These are phyloP conservation scores for Caenorhabditis imperialis DNA, from an alignment of 2,888 invertebrate species.

Conservation along the genomic window DNA sequence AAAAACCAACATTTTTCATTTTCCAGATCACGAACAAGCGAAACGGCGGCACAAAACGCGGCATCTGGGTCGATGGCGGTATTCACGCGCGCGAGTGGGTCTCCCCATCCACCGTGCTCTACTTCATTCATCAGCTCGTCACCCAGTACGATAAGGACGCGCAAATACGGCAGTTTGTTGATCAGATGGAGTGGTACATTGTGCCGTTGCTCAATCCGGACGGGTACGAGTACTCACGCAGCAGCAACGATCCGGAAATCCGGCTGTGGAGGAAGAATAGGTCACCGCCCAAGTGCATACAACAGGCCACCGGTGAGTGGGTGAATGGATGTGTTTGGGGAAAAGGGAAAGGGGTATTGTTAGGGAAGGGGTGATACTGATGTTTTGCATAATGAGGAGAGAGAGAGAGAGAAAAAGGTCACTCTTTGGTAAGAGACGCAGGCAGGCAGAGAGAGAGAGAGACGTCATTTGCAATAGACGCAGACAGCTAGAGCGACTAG, in stretches of 20 bases:
- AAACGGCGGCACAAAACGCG: constrained; percentile 57
- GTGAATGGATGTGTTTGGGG: no score
- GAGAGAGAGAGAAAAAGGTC: no score
- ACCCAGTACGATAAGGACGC: constrained; percentile 73
- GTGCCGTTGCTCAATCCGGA: constrained; percentile 77
- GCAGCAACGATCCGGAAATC: constrained; percentile 64
- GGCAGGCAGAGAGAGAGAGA: no score
- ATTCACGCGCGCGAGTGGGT: constrained; percentile 70
- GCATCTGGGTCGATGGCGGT: constrained; percentile 72
- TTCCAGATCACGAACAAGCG: constrained; percentile 69
- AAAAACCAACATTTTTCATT: neutral
- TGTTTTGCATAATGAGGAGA: no score
- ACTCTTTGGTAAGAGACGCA: no score
- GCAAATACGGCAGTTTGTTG: constrained; percentile 72
- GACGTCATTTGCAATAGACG: no score
- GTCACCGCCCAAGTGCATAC: constrained; percentile 62
- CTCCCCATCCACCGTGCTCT: constrained; percentile 76
- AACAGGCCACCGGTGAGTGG: constrained; percentile 50
- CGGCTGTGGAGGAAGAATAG: constrained; percentile 63
- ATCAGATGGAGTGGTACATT: constrained; percentile 77
- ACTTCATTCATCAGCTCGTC: constrained; percentile 75
- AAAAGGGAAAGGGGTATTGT: no score
- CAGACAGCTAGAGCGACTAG: no score
- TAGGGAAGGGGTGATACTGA: no score
- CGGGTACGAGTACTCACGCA: constrained; percentile 65